These are phyloP conservation scores for Hydrolagus affinis DNA, from an alignment of 2,113 vertebrate species.

Conservation along the genomic window DNA sequence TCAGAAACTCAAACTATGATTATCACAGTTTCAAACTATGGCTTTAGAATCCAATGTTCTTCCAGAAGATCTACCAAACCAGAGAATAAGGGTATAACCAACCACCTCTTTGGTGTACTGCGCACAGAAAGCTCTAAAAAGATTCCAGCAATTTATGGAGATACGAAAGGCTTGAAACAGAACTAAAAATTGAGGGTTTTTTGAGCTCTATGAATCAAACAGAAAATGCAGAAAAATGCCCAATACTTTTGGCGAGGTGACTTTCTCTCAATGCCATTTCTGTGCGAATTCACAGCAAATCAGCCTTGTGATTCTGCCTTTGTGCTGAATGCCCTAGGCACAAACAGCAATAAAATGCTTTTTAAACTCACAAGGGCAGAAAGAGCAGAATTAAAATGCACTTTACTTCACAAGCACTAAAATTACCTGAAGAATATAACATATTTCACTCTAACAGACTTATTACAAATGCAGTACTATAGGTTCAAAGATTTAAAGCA, in stretches of 20 bases:
- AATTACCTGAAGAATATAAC: no score
- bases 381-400: no score
- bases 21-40: no score
- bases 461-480: no score
- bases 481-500: no score
- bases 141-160: not conserved
- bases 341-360: not conserved
- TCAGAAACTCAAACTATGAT: no score
- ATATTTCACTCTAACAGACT: no score
- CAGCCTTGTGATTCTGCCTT: not conserved
- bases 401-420: no score
- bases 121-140: not conserved
- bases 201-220: not conserved
- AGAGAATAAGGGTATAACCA: not conserved
- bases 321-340: not conserved
- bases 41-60: no score
- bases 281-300: not conserved
- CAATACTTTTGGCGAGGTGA: not conserved
- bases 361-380: no score
- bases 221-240: not conserved
- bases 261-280: not conserved
- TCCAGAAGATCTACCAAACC: not conserved
- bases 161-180: not conserved
- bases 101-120: not conserved
- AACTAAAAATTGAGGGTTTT: not conserved